These are phyloP conservation scores for Chaitophorus viminalis DNA, from an alignment of 2,888 invertebrate genomes.

Conservation along the genomic window DNA sequence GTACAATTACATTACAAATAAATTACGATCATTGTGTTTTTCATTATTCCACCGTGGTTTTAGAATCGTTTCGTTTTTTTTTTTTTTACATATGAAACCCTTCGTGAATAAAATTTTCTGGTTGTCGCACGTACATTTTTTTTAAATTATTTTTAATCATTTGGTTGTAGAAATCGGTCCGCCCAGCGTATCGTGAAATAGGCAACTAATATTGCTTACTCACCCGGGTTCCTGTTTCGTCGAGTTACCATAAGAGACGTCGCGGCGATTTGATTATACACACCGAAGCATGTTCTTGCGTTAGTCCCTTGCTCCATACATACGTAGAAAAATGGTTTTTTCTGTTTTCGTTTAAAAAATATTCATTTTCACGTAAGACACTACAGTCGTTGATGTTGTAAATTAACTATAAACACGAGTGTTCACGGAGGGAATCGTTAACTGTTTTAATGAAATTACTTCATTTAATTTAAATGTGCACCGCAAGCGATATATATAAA, in stretches of 20 bases:
- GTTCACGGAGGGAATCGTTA: no score
- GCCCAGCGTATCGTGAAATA: constrained; percentile 23
- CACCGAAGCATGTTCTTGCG: not conserved
- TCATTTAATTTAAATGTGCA: no score
- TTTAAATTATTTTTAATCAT: not conserved
- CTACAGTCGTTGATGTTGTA: no score
- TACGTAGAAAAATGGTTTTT: no score
- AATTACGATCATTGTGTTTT: not conserved
- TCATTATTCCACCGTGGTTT: not conserved
- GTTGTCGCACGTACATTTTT: not conserved
- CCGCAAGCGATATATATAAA: no score
- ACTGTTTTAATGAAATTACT: no score
- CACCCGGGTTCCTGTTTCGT: not conserved
- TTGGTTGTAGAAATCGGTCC: not conserved
- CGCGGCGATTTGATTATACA: not conserved
- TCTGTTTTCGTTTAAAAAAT: no score
- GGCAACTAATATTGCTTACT: constrained; percentile 56
- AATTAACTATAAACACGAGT: no score
- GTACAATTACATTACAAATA: not conserved
- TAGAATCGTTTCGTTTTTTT: not conserved
- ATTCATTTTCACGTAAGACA: no score
- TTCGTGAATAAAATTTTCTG: not conserved
- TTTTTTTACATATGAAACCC: no score
- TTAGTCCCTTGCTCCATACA: not conserved
- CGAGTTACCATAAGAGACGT: not conserved